These are phyloP conservation scores for Machimus rusticus DNA, from an alignment of 2,888 invertebrate genomes.

Conservation along the genomic window DNA sequence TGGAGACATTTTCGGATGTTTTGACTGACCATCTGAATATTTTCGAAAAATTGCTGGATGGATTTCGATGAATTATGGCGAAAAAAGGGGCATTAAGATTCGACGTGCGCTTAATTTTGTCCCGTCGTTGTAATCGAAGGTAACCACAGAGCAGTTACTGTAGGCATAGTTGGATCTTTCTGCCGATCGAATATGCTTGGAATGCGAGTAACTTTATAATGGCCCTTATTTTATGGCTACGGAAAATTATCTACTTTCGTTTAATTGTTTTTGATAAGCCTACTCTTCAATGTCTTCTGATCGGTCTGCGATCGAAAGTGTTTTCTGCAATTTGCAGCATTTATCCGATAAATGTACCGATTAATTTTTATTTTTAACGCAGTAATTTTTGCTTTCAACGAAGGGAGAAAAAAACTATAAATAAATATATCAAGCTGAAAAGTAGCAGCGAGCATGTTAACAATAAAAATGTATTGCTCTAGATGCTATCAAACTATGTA, in stretches of 20 bases:
- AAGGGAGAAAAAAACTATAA: neutral
- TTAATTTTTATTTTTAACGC: neutral
- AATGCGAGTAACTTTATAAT: constrained; percentile 10
- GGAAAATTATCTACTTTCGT: constrained; percentile 44
- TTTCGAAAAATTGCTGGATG: neutral
- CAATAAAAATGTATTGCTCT: no score
- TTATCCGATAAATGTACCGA: neutral
- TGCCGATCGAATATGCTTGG: neutral
- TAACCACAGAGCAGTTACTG: neutral
- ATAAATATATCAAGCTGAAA: neutral
- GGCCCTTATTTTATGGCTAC: constrained; percentile 3
- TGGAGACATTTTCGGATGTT: neutral
- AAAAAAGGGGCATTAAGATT: constrained; percentile 1
- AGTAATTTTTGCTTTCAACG: neutral
- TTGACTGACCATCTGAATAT: neutral
- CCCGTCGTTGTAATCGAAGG: neutral
- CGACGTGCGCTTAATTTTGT: neutral
- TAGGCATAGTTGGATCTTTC: neutral
- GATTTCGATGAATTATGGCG: neutral
- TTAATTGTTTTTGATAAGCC: constrained; percentile 32
- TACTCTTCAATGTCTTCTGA: neutral
- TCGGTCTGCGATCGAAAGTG: constrained; percentile 17
- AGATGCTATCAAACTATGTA: no score
- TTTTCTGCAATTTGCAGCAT: neutral
- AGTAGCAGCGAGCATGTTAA: no score